Conservation (phyloP, 2,797 vertebrate species). For the Acridotheres tristis region DNA sequence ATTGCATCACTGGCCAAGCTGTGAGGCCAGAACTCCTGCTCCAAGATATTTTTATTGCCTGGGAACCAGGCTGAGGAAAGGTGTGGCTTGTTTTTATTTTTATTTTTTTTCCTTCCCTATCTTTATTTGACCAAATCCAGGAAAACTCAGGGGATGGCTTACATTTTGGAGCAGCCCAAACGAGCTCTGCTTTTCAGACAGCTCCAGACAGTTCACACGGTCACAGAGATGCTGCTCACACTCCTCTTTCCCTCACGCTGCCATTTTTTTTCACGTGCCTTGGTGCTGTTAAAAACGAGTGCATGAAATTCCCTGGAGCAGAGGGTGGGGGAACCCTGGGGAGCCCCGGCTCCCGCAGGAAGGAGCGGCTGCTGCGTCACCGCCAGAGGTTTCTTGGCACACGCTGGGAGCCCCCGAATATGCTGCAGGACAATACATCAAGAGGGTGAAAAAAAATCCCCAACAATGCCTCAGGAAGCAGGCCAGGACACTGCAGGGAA, state of each 20-base stretch:
- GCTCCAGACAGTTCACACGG: neutral
- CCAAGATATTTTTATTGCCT: slow-evolving; percentile 27
- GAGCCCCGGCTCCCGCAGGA: neutral
- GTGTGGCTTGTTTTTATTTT: neutral
- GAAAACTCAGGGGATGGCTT: neutral
- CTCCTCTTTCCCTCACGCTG: neutral
- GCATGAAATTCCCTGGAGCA: neutral
- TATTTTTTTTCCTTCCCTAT: too few species aligned
- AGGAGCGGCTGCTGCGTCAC: slow-evolving; percentile 2
- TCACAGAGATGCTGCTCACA: neutral
- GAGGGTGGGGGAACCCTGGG: neutral
- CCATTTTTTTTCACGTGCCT: neutral
- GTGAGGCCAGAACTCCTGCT: neutral
- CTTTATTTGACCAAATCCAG: neutral
- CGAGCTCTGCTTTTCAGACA: neutral
- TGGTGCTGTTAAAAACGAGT: neutral
- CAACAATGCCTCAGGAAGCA: slow-evolving; percentile 52
- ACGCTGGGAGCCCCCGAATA: neutral
- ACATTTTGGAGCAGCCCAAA: fast-evolving
- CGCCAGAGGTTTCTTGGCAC: neutral
- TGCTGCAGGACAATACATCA: slow-evolving; percentile 10
- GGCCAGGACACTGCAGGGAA: neutral
- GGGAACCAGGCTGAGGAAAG: slow-evolving; percentile 19
- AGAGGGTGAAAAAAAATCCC: neutral
- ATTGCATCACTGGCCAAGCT: neutral